These are phyloP conservation scores for Thamnophis elegans DNA, from an alignment of 2,797 vertebrate genomes.

Conservation along the genomic window DNA sequence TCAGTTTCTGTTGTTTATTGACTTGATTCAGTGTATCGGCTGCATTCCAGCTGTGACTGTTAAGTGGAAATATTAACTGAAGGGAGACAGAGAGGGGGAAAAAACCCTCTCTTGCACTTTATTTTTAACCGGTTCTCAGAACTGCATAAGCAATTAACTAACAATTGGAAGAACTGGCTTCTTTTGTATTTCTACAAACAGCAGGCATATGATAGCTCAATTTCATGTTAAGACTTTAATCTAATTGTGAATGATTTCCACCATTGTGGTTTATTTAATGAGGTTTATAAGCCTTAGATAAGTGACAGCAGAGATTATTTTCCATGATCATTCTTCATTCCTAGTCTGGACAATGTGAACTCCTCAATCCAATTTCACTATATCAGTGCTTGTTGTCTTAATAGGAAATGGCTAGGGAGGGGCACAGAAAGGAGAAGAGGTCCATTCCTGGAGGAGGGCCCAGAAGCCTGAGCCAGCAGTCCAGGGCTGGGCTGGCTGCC, in stretches of 20 bases:
- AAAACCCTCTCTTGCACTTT: too few species aligned
- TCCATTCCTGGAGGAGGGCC: not conserved
- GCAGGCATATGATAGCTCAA: not conserved
- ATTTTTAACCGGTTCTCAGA: too few species aligned
- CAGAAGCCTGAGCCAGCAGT: not conserved
- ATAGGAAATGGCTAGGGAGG: not conserved
- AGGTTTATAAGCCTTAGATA: not conserved
- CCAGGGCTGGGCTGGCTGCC: not conserved
- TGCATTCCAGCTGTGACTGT: too few species aligned
- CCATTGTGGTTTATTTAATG: not conserved
- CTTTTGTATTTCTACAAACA: not conserved
- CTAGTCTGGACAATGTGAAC: not conserved
- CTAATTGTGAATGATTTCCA: not conserved
- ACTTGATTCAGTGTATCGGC: too few species aligned
- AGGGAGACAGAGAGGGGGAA: too few species aligned
- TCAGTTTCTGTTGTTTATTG: too few species aligned
- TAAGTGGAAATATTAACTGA: too few species aligned
- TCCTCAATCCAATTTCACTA: not conserved
- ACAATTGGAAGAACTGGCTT: too few species aligned
- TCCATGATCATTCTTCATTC: not conserved
- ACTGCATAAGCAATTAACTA: too few species aligned
- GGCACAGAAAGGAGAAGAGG: not conserved
- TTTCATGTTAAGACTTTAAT: not conserved
- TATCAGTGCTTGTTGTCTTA: not conserved
- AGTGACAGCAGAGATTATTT: not conserved